Evolutionary conservation across 1,140 invertebrate species (phyloP).

Genomic region (Drepana arcuata): DNA sequence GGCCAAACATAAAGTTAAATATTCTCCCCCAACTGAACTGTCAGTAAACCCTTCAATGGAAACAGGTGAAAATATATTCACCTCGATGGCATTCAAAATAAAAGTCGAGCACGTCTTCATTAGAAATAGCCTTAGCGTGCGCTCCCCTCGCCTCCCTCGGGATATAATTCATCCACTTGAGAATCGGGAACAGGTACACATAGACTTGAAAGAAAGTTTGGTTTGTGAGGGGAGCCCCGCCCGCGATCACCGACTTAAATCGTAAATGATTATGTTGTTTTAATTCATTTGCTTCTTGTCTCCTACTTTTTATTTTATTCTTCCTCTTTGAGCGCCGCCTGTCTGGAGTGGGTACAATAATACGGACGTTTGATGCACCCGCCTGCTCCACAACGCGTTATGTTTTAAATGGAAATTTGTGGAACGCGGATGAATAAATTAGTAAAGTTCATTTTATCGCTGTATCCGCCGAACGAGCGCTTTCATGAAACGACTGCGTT

Average conservation of each 20-base stretch:
- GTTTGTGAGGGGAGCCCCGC: constrained; percentile 53
- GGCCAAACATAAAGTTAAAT: constrained; percentile 6
- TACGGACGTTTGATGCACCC: constrained; percentile 26
- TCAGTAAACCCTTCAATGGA: constrained; percentile 10
- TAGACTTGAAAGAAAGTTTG: constrained; percentile 65
- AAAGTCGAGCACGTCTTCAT: constrained; percentile 57
- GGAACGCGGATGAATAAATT: constrained; percentile 27
- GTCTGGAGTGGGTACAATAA: constrained; percentile 48
- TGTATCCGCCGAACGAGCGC: constrained; percentile 9
- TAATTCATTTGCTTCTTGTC: constrained; percentile 66
- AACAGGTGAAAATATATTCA: constrained; percentile 51
- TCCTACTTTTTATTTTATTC: constrained; percentile 47
- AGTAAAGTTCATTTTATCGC: constrained; percentile 14
- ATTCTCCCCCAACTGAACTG: too few relatives aligned
- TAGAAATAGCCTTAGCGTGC: constrained; percentile 44
- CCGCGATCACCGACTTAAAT: constrained; percentile 50
- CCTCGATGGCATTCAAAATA: constrained; percentile 49
- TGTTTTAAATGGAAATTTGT: constrained; percentile 13
- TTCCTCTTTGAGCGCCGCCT: constrained; percentile 56
- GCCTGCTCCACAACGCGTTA: constrained; percentile 7
- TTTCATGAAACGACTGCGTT: background rate
- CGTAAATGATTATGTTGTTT: constrained; percentile 69
- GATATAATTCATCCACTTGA: constrained; percentile 67
- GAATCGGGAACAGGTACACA: constrained; percentile 58
- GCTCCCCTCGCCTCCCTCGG: constrained; percentile 50